Conservation (phyloP, 2,888 invertebrate genomes). For the Eledona agricola region DNA sequence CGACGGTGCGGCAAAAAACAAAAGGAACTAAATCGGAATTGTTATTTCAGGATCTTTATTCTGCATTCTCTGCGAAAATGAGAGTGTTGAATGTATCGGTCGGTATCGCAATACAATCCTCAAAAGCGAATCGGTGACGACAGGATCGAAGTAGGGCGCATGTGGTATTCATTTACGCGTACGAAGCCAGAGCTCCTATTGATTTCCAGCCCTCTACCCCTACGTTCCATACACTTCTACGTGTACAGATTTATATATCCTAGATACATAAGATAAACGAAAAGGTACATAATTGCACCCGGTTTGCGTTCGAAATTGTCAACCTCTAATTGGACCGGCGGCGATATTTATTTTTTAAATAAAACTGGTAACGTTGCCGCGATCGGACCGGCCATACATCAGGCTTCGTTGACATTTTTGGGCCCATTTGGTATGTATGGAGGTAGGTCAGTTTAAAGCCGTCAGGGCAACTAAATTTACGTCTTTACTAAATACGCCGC, state of each 20-base stretch:
- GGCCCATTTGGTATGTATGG: conserved; percentile 26
- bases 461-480: conserved; percentile 24
- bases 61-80: conserved; percentile 40
- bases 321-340: conserved; percentile 35
- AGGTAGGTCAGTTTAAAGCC: conserved; percentile 27
- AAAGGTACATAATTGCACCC: conserved; percentile 42
- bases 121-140: conserved; percentile 49
- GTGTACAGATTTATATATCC: conserved; percentile 48
- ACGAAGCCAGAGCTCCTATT: conserved; percentile 54
- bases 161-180: conserved; percentile 57
- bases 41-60: conserved; percentile 43
- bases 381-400: conserved; percentile 12
- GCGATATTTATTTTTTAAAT: conserved; percentile 29
- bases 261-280: conserved; percentile 44
- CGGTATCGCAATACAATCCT: conserved; percentile 46
- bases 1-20: conserved; percentile 30
- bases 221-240: conserved; percentile 44
- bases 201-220: conserved; percentile 52
- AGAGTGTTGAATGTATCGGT: conserved; percentile 45
- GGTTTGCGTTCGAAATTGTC: conserved; percentile 37
- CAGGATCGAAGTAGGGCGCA: conserved; percentile 53
- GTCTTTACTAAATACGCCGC: conserved; percentile 24
- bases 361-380: conserved; percentile 26
- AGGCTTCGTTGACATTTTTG: conserved; percentile 21
- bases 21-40: conserved; percentile 37